A percentile compares a stretch with the other conserved stretches of the same genome.
These are phyloP conservation scores for Macquaria ambigua DNA, from an alignment of 2,113 vertebrate genomes.

Conservation along the genomic window DNA sequence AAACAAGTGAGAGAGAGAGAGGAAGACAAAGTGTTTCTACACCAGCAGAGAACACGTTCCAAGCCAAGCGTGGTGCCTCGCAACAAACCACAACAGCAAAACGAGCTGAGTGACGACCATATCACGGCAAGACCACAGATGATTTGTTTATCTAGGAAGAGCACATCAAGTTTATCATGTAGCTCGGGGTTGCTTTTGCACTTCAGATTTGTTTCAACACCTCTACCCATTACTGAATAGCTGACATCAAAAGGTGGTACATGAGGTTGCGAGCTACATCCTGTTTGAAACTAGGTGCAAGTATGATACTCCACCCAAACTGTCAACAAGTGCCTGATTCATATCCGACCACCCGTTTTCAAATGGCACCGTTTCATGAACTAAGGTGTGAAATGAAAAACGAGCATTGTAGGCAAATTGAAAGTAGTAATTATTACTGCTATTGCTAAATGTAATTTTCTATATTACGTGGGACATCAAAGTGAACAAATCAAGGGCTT, in stretches of 20 bases:
- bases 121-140: constrained; percentile 6
- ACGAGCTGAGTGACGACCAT: neutral
- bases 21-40: constrained; percentile 63
- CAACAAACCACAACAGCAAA: constrained; percentile 59
- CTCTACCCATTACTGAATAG: constrained; percentile 17
- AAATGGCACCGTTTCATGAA: neutral
- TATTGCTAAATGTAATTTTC: neutral
- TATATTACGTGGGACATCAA: neutral
- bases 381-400: neutral
- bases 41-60: constrained; percentile 14
- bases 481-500: constrained; percentile 5
- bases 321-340: constrained; percentile 69
- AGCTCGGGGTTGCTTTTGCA: neutral
- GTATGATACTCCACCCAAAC: constrained; percentile 75
- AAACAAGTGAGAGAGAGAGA: constrained; percentile 49
- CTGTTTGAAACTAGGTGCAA: constrained; percentile 68
- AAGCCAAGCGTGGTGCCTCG: neutral
- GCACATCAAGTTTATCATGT: neutral
- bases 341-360: constrained; percentile 18
- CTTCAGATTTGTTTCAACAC: constrained; percentile 35
- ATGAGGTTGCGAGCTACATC: constrained; percentile 65
- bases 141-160: neutral
- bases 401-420: neutral
- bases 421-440: neutral
- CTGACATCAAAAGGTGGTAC: constrained; percentile 48